These are phyloP conservation scores for Hyppa rectilinea DNA, from an alignment of 2,888 invertebrate species.

Conservation along the genomic window DNA sequence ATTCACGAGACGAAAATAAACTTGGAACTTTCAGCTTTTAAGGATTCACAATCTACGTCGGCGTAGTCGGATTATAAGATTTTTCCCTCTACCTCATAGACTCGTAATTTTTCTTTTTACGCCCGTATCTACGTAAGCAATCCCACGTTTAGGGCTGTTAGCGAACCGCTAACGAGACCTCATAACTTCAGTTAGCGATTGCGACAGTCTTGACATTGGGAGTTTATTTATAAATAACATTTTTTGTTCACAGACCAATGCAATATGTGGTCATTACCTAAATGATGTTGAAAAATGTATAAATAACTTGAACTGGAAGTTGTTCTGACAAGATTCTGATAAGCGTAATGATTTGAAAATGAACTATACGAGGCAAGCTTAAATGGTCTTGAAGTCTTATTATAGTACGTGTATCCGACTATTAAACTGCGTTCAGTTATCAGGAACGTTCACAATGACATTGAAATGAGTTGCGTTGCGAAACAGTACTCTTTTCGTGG, in stretches of 20 bases:
- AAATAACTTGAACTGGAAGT: constrained; percentile 14
- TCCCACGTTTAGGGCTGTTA: constrained; percentile 60
- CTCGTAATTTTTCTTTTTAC: constrained; percentile 54
- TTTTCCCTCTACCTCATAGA: constrained; percentile 29
- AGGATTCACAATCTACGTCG: constrained; percentile 64
- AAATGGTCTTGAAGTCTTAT: constrained; percentile 23
- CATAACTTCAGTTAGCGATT: constrained; percentile 65
- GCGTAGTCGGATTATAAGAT: constrained; percentile 53
- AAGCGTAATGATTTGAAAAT: constrained; percentile 43
- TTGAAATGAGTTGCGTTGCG: constrained; percentile 88
- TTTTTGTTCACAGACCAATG: constrained; percentile 27
- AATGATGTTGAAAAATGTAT: neutral
- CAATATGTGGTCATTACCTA: constrained; percentile 37
- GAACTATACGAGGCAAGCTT: neutral
- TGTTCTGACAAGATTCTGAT: constrained; percentile 45
- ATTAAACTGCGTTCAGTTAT: constrained; percentile 64
- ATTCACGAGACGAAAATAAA: constrained; percentile 71
- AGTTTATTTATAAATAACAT: constrained; percentile 52
- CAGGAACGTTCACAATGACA: constrained; percentile 84
- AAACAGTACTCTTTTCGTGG: constrained; percentile 89
- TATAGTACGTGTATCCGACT: constrained; percentile 24
- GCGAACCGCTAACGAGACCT: constrained; percentile 69
- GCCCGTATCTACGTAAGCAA: constrained; percentile 48
- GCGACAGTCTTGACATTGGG: constrained; percentile 73
- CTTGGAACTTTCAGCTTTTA: constrained; percentile 43